Base-by-base conservation (phyloP, 1,140 invertebrate species). In the Bombyx mandarina region DNA sequence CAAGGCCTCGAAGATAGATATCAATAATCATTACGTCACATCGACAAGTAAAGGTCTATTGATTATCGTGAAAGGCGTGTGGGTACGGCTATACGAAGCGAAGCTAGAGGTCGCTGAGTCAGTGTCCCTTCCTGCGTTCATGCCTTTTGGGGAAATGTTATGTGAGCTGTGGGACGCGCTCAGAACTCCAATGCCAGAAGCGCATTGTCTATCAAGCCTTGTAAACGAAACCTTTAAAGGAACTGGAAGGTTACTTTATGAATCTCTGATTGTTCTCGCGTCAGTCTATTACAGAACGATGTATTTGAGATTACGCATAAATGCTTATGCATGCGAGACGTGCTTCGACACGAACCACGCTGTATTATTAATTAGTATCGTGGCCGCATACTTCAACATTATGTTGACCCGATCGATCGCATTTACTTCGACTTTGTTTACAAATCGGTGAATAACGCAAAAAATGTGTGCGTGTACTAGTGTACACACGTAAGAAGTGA, bases 91-190 rank as follows among this genome's bases (percentile, higher is more conserved):
- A 47, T 57, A 63, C 5, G 18, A 22, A 22, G 58, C 54, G 54
- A 63, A 63, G 58, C 68, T 71, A 51, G 70, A 67, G 76, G 73
- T 66, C 75, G 77, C 70, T 79, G 73, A 82, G 70, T 82, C 79
- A 82, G 70, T 63, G 71, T 69, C 76, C 69, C 77, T 79, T 79
- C 77, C 75, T 77, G 75, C 64, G 63, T 58, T 51, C 54, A 61
- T 56, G 59, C 77, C 76, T 67, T 79, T 77, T 79, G 62, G 67
- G 72, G 73, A 66, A 66, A 62, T 61, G 71, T 82, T 82, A 79
- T 71, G 77, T 78, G 73, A 78, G 71, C 67, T 59, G 56, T 65
- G 61, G 67, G 56, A 74, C 73, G 73, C 72, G 74, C 62, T 7
- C 53, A 61, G 72, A 70, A 82, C 51, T 60, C 57, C 71, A 79